Evolutionary conservation across 1,140 invertebrate species (phyloP).

Genomic region (Drosophila pallidifrons): DNA sequence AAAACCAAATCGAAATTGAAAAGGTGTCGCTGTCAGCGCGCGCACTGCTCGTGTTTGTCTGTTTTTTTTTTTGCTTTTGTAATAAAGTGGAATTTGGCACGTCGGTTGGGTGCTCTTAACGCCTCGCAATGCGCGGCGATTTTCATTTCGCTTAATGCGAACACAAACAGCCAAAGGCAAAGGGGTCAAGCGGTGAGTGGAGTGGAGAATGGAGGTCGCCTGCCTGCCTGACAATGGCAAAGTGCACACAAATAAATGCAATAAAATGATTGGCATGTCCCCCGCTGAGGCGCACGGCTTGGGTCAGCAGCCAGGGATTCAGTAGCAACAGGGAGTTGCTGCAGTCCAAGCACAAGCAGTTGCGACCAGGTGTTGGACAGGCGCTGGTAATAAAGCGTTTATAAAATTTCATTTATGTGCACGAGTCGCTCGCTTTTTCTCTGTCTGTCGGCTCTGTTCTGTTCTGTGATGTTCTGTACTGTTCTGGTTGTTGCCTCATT

Average conservation of each 20-base stretch:
- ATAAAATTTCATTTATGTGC: conserved; percentile 81
- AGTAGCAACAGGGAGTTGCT: conserved; percentile 33
- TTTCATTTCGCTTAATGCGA: conserved; percentile 81
- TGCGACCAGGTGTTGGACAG: conserved; percentile 61
- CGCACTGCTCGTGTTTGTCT: neutral
- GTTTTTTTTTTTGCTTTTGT: conserved; percentile 51
- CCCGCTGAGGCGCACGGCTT: conserved; percentile 39
- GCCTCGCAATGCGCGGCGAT: conserved; percentile 66
- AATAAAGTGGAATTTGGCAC: conserved; percentile 82
- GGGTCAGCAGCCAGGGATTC: conserved; percentile 37
- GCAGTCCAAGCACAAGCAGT: conserved; percentile 7
- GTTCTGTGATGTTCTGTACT: neutral
- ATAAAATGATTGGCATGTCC: conserved; percentile 81
- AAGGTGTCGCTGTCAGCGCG: conserved; percentile 77
- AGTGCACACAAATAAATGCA: conserved; percentile 82
- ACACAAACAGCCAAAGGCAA: conserved; percentile 44
- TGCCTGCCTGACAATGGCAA: conserved; percentile 68
- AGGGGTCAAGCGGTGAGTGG: neutral
- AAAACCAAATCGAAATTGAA: conserved; percentile 80
- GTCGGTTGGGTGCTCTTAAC: conserved; percentile 72
- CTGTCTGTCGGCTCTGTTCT: neutral
- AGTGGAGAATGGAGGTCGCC: neutral
- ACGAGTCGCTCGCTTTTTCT: conserved; percentile 20
- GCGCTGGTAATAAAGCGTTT: conserved; percentile 76
- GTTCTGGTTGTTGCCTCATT: conserved; percentile 1